Base-by-base conservation (phyloP, 2,888 invertebrate genomes). In the Andricus curvator region DNA sequence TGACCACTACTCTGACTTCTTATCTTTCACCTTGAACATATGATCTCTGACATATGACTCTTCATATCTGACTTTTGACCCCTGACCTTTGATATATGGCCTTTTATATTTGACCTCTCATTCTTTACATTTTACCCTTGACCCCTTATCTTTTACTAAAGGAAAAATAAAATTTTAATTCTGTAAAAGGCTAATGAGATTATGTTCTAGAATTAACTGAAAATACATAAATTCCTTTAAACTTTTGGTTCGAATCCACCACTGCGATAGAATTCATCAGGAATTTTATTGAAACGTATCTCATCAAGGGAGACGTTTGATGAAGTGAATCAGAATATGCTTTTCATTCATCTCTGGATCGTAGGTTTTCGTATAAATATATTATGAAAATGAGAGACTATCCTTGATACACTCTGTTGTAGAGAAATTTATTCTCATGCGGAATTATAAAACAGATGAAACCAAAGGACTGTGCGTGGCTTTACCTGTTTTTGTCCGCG, bases 321-420 rank as follows among this genome's bases (percentile, higher is more conserved):
- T 81, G 90, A 89, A 41, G 86, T 86, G 79, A 92, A 82, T 65
- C 87, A 84, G 82, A 91, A 92, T 66, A 81, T 82, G 76, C 13
- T 60, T 22, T 22, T 76, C 70, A 82, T 83, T 83, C 81, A 81
- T 79, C n/a, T 78, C 80, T n/a, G 60, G 11, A 9, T 22, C 4
- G 22, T 22, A 20, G 11, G 20, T 11, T 60, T n/a, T 22, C 22
- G 60, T 22, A 60, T 22, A 13, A 11, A 60, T 48, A 17, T 44
- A 56, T n/a, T 9, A 56, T 60, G 22, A 20, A 22, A 60, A 60
- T 60, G 22, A 60, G 1, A 60, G 13, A 60, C 9, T 56, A 56
- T 56, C 56, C n/a, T 56, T n/a, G 8, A 56, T 56, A 56, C 8
- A 60, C 60, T 11, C 60, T 60, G 60, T 22, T 22, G n/a, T 13